Evolutionary conservation across 1,140 invertebrate genomes (phyloP), one percentile per base, ranked within the genome.

Genomic region (Pseudobourletiella spinata): DNA sequence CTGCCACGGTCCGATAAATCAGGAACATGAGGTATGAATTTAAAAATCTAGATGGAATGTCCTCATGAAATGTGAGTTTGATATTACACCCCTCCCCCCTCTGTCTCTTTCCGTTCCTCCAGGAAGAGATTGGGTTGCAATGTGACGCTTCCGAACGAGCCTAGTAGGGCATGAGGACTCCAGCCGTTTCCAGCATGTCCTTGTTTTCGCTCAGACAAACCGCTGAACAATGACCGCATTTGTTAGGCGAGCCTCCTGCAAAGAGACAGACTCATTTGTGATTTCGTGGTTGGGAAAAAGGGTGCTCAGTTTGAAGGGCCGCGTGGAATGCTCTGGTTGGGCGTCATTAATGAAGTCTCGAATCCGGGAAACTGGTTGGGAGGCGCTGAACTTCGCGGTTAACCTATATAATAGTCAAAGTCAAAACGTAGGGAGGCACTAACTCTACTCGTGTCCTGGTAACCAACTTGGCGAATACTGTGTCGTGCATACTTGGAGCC

Each of bases 271-370:
- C 61, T 85, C 82, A 70, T 95, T 86, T 1, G 77, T 76, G 11
- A 97, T 77, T 72, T 93, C 88, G 71, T 85, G 86, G 66, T 86
- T 89, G 11, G 94, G 94, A 78, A 91, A 97, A 18, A 88, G 84
- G 1, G 92, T 91, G 69, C 91, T 82, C 39, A 98, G 24, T 4
- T 26, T 77, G 74, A 95, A 97, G 16, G 82, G 76, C 43, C 79
- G 78, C 39, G 82, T 75, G 60, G 84, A 82, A 75, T 91, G 93
- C 68, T 86, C 81, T 20, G 92, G 91, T 64, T 86, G 81, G n/a
- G 88, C 84, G 20, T 25, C 48, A 11, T 20, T 43, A 35, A 64
- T 55, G 18, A 55, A 64, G 22, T 64, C 48, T 15, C 62, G 50
- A 6, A 64, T 71, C 82, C 86, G 71, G 65, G 70, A 60, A 70